Conservation (phyloP, 2,113 vertebrate genomes). For the Sylvicapra grimmia region DNA sequence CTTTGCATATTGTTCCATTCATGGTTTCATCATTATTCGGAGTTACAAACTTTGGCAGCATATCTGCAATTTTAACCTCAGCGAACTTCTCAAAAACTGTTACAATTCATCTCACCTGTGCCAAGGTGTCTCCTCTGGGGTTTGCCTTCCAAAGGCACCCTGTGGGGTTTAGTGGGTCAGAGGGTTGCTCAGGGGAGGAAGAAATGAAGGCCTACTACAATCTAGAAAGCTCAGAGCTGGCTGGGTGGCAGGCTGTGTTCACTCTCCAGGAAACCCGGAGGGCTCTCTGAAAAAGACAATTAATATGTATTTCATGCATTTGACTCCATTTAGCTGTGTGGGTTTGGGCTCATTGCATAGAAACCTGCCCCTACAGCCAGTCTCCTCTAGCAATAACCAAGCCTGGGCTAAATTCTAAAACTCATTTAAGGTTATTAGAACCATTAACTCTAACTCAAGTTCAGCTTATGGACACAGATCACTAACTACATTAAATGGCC, state of each 20-base stretch:
- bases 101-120: neutral
- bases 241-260: neutral
- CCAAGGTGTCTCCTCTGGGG: neutral
- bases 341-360: neutral
- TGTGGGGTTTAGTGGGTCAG: neutral
- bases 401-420: neutral
- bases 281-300: neutral
- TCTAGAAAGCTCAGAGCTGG: neutral
- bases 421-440: neutral
- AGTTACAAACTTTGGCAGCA: neutral
- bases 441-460: conserved; percentile 7
- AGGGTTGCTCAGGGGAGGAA: neutral
- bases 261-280: neutral
- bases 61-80: neutral
- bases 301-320: neutral
- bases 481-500: neutral
- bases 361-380: neutral
- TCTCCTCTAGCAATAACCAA: neutral
- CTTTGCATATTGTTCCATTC: neutral
- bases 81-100: neutral
- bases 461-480: conserved; percentile 7
- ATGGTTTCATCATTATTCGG: neutral
- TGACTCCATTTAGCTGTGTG: neutral
- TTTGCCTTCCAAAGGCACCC: neutral
- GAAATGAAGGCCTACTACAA: neutral